phyloP scores from a whole-genome alignment of 2,797 vertebrate genomes.

The Sitta carolinensis region DNA sequence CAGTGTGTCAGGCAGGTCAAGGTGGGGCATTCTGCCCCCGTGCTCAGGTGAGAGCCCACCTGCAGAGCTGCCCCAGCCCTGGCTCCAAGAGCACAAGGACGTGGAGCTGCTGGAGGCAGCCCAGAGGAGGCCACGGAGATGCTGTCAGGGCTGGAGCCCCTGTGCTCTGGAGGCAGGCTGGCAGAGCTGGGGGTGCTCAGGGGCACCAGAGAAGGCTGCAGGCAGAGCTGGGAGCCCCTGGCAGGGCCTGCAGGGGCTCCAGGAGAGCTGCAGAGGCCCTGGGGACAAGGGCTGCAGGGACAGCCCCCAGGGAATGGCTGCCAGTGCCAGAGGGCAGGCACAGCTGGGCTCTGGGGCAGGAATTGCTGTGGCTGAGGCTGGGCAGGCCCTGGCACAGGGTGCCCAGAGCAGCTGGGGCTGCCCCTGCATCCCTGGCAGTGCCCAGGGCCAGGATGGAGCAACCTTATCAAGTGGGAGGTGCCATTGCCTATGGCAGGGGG shows the following conservation, averaged over 20 bases:
- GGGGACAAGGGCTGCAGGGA: too few species aligned
- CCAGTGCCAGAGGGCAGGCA: neutral
- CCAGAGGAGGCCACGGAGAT: too few species aligned
- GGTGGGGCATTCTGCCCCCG: neutral
- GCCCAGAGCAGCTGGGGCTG: neutral
- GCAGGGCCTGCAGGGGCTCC: too few species aligned
- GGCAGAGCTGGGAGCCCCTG: too few species aligned
- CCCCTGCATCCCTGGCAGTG: neutral
- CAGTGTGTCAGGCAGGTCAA: neutral
- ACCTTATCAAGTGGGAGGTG: fast-evolving
- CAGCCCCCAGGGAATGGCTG: too few species aligned
- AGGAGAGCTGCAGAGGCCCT: too few species aligned
- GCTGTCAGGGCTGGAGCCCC: too few species aligned
- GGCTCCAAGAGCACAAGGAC: neutral
- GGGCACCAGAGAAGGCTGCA: too few species aligned
- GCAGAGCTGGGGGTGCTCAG: too few species aligned
- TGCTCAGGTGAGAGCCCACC: neutral
- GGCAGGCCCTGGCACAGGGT: neutral
- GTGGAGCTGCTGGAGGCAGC: neutral
- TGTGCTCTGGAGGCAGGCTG: too few species aligned
- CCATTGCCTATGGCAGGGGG: neutral
- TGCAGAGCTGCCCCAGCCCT: neutral
- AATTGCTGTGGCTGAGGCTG: neutral
- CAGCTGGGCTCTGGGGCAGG: neutral
- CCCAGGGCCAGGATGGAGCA: fast-evolving